phyloP scores from a whole-genome alignment of 1,140 invertebrate species.

The Zaprionus davidi region DNA sequence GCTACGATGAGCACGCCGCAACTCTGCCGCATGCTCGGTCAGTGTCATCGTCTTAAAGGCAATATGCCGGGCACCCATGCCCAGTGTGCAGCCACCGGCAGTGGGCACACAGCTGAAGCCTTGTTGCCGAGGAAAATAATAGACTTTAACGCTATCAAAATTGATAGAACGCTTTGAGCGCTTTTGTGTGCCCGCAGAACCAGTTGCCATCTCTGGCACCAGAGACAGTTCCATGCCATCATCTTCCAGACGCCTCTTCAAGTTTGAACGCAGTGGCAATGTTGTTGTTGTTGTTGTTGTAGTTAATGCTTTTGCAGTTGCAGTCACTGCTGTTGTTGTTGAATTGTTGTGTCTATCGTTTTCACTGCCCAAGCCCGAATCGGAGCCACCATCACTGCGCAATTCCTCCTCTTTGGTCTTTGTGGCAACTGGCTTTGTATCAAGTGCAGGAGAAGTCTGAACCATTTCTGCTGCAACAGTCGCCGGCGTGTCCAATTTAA shows the following conservation, averaged over 20 bases:
- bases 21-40: conserved; percentile 93
- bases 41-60: conserved; percentile 88
- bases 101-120: conserved; percentile 99
- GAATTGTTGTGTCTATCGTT: conserved; percentile 49
- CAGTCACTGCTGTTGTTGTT: neutral
- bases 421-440: conserved; percentile 2
- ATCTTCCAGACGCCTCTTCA: conserved; percentile 77
- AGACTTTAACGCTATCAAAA: conserved; percentile 97
- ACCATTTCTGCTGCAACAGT: neutral
- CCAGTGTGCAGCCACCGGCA: conserved; percentile 97
- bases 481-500: conserved; percentile 47
- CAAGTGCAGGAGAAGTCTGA: neutral
- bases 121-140: conserved; percentile 97
- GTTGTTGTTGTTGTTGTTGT: neutral
- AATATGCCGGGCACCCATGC: conserved; percentile 95
- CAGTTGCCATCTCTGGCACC: conserved; percentile 30
- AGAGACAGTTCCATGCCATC: conserved; percentile 86
- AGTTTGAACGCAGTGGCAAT: conserved; percentile 65
- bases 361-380: conserved; percentile 90
- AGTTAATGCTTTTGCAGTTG: conserved; percentile 7
- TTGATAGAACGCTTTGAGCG: conserved; percentile 92
- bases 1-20: conserved; percentile 92
- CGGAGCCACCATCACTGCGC: conserved; percentile 91
- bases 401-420: conserved; percentile 85
- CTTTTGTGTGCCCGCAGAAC: conserved; percentile 82